Base-by-base conservation (phyloP, 1,140 invertebrate genomes). In the Pseudomyrmex concolor region DNA sequence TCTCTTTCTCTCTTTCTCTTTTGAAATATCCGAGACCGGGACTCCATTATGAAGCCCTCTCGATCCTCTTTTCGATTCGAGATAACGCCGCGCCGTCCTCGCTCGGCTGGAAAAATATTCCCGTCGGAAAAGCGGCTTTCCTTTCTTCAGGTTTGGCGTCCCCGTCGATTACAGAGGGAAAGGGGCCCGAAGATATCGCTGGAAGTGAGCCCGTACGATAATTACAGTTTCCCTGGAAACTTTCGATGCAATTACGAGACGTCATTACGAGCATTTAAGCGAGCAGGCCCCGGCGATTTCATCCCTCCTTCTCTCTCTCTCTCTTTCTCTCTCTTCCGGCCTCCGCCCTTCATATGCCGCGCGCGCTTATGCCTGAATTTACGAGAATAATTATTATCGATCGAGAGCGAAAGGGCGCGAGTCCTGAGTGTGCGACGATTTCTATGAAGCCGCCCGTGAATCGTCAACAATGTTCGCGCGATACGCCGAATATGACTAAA, bases 201-300 rank as follows among this genome's bases (percentile, higher is more conserved):
- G 83, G 71, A 91, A 87, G 81, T 87, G 87, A 86, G 83, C 89
- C 87, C 72, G 85, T 19, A 77, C 83, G 87, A 89, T 91, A 91
- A 92, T 92, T 92, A 89, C 89, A 86, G 86, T 91, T 89, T 90
- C 90, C 80, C 74, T 84, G 85, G 81, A 83, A 91, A 92, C 89
- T 91, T 92, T 91, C 86, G 83, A 88, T 86, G 89, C 90, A 91
- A 92, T 92, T 92, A 89, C 88, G 83, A 88, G 88, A 89, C 89
- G 88, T 91, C 90, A 91, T 91, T 92, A 92, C 77, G 84, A 85
- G 78, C 90, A 87, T 91, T 91, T 92, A 91, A 62, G 85, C 86
- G 66, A 81, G 78, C 81, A 73, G 72, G 74, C 70, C 22, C 5
- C 59, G 62, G 72, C 82, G 70, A 84, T 85, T 85, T 13, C 48